Evolutionary conservation across 2,113 vertebrate species (phyloP), one percentile per base, ranked within the genome.

Genomic region (Kobus ellipsiprymnus): DNA sequence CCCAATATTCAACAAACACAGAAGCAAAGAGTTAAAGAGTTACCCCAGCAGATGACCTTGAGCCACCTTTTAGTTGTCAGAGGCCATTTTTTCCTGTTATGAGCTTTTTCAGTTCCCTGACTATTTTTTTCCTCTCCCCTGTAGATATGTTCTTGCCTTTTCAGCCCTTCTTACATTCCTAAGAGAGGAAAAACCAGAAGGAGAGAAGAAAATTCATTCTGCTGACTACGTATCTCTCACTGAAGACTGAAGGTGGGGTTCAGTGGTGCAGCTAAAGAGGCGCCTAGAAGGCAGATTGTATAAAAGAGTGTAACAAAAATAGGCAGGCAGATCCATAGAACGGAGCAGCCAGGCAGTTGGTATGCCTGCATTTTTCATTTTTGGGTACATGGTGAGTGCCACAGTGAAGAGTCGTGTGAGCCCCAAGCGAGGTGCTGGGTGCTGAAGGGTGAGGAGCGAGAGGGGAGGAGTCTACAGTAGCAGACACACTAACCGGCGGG

Each of bases 231-330:
- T 48, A 36, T 55, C 15, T 90, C 12, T 82, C 36, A 85, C 23
- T 57, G 36, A 91, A 67, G 62, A 67, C 0, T 57, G 33, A 84
- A 52, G 17, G 2, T 87, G 30, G 2, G 10, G 9, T 91, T 93
- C 44, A 83, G 44, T 60, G 48, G 29, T 27, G 0, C 46, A 77
- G 29, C 21, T 23, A 16, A 80, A 59, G 46, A 60, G 21, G 2
- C 46, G 7, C n/a, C 90, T 85, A 60, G 59, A 92, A 60, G 67
- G 93, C 29, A 82, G 40, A 55, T 27, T 82, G 36, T 57, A 33
- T 92, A 94, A 96, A 87, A 87, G 13, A 95, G 48, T n/a, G 5
- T n/a, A 82, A 46, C 29, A 78, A 95, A 93, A 80, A 62, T 46
- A 54, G 27, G 44, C 59, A 2, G 12, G 14, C 12, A 80, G n/a